Percentiles rank a stretch among this genome's conserved stretches.
Evolutionary conservation across 2,113 vertebrate species (phyloP).

Genomic region (Catharus minimus): DNA sequence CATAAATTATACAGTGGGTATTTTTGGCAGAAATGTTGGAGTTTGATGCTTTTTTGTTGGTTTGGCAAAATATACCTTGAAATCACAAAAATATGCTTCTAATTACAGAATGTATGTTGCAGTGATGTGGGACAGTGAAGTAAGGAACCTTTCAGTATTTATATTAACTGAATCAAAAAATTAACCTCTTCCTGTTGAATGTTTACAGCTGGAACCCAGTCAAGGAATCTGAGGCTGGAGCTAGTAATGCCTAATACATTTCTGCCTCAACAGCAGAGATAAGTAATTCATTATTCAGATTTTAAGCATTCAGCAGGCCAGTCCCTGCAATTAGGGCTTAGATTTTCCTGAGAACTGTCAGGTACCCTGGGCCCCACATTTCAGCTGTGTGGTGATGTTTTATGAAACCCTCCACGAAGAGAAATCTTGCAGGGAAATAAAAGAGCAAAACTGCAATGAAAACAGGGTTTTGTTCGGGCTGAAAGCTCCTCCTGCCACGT

Average conservation of each 20-base stretch:
- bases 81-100: slow-evolving; percentile 82
- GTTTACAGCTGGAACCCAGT: slow-evolving; percentile 67
- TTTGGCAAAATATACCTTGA: slow-evolving; percentile 73
- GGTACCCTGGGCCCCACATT: slow-evolving; percentile 14
- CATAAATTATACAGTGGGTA: slow-evolving; percentile 77
- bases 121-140: slow-evolving; percentile 61
- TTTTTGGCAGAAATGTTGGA: slow-evolving; percentile 70
- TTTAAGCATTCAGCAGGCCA: slow-evolving; percentile 44
- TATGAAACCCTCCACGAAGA: neutral
- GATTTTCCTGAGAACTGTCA: neutral
- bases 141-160: slow-evolving; percentile 63
- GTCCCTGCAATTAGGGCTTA: slow-evolving; percentile 6
- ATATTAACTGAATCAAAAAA: slow-evolving; percentile 63
- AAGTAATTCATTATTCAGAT: slow-evolving; percentile 74
- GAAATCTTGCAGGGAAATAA: neutral
- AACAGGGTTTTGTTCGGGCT: neutral
- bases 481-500: neutral
- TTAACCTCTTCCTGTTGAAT: slow-evolving; percentile 71
- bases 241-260: slow-evolving; percentile 29
- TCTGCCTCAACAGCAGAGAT: slow-evolving; percentile 73
- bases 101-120: slow-evolving; percentile 78
- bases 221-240: slow-evolving; percentile 72
- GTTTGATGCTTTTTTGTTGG: slow-evolving; percentile 69
- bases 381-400: neutral
- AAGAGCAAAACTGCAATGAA: neutral